These are phyloP conservation scores for Otis tarda DNA, from an alignment of 2,113 vertebrate genomes.

Conservation along the genomic window DNA sequence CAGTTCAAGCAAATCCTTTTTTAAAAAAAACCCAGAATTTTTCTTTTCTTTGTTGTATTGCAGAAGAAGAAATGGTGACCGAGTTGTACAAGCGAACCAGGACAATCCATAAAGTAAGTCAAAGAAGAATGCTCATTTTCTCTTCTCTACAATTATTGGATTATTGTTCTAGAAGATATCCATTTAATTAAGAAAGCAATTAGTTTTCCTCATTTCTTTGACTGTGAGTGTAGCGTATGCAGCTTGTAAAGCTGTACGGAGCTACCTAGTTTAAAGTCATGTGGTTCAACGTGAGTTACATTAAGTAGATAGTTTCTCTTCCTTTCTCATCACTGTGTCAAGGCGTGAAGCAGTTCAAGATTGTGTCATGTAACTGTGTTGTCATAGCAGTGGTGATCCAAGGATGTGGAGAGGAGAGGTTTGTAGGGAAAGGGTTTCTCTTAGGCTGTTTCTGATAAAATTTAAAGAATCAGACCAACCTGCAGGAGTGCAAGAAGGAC, in stretches of 20 bases:
- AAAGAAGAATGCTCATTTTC: neutral
- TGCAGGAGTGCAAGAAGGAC: neutral
- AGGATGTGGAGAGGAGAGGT: neutral
- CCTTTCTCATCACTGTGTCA: neutral
- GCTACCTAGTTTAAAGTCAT: neutral
- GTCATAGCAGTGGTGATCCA: neutral
- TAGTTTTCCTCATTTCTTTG: neutral
- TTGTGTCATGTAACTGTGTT: neutral
- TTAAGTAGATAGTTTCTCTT: neutral
- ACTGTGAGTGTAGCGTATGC: too few relatives aligned
- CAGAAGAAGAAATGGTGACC: neutral
- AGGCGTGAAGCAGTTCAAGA: neutral
- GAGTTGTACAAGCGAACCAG: neutral
- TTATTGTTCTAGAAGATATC: accelerated
- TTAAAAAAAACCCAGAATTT: neutral
- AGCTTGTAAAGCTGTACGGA: neutral
- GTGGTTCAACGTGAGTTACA: neutral
- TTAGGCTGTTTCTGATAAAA: neutral
- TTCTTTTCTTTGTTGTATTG: slow-evolving; percentile 21
- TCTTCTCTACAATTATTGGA: accelerated
- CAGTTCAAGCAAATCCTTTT: neutral
- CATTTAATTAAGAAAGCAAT: neutral
- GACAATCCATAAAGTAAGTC: slow-evolving; percentile 28
- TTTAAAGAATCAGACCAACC: neutral
- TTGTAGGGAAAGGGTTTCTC: neutral